Evolutionary conservation across 2,888 invertebrate species (phyloP), one percentile per base, ranked within the genome.

Genomic region (Ornithoptera priamus): DNA sequence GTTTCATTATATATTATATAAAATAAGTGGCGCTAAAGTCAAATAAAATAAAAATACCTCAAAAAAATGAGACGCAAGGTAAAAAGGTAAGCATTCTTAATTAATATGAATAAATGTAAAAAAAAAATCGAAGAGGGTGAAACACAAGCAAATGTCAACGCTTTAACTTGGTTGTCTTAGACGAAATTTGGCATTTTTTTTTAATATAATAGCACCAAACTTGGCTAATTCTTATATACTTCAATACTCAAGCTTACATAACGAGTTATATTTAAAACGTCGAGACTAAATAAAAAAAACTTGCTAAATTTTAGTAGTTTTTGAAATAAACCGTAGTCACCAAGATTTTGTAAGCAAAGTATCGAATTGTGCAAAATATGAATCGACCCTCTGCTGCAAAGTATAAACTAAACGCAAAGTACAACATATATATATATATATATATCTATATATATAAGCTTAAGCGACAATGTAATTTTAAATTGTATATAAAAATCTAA

Each of bases 151-250:
- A 60, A 5, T 61, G 42, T 62, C 30, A 56, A 56, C 17, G 62
- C 30, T 62, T 22, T 18, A 50, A n/a, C 20, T 62, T 42, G n/a
- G 63, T 62, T 62, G 60, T 53, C 74, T 70, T 59, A 62, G 58
- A 60, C 22, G 53, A 59, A 67, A 67, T 84, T 87, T 86, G 86
- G 85, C 85, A 85, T 20, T 80, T 77, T 77, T 46, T 46, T 75
- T 69, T 76, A 77, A 76, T 75, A 75, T 75, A 79, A 81, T 81
- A 86, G 87, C 87, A 87, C 87, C 85, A 79, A 85, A 79, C 83
- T 87, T 87, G 87, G 87, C 87, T 84, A 82, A 81, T 78, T 77
- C 71, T 74, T 61, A 61, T n/a, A 73, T 68, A 72, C 46, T 71
- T 57, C 62, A 71, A 71, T 42, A 68, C 50, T 71, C 53, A 64